Conservation (phyloP, 2,888 invertebrate species). For the Drosophila dives region DNA sequence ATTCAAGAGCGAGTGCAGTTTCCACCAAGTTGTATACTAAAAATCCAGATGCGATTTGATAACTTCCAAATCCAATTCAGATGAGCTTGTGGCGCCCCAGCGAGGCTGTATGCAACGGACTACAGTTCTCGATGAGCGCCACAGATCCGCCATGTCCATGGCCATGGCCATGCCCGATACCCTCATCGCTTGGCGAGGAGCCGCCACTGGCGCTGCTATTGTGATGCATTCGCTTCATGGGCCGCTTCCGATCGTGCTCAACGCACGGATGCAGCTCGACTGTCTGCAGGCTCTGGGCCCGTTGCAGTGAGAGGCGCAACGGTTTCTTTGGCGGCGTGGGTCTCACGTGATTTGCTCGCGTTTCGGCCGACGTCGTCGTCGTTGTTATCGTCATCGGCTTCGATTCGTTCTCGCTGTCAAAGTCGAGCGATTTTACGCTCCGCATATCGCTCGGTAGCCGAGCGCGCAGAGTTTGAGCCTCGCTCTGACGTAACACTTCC, state of each 20-base stretch:
- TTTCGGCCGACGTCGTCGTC: slow-evolving; percentile 42
- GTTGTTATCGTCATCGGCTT: slow-evolving; percentile 50
- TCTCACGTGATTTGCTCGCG: slow-evolving; percentile 85
- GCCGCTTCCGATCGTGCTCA: slow-evolving; percentile 83
- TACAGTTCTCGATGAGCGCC: slow-evolving; percentile 79
- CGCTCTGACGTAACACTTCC: slow-evolving; percentile 69
- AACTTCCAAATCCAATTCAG: slow-evolving; percentile 55
- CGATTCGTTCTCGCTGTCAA: slow-evolving; percentile 89
- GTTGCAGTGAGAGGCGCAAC: slow-evolving; percentile 91
- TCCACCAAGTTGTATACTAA: slow-evolving; percentile 58
- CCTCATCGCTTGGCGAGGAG: slow-evolving; percentile 58
- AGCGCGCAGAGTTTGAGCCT: slow-evolving; percentile 66
- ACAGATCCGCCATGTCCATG: not conserved
- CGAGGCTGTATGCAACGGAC: slow-evolving; percentile 82
- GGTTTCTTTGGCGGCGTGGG: slow-evolving; percentile 95
- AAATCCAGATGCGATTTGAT: slow-evolving; percentile 12
- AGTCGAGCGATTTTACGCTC: slow-evolving; percentile 90
- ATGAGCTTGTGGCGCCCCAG: slow-evolving; percentile 83
- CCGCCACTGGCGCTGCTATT: slow-evolving; percentile 62
- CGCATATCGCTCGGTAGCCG: slow-evolving; percentile 83
- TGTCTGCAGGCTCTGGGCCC: slow-evolving; percentile 93
- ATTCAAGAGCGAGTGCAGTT: slow-evolving; percentile 32
- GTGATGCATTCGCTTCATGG: slow-evolving; percentile 83
- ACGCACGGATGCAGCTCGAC: slow-evolving; percentile 84
- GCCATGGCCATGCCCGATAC: slow-evolving; percentile 20